phyloP scores from a whole-genome alignment of 2,113 vertebrate species.

The Chitala chitala region DNA sequence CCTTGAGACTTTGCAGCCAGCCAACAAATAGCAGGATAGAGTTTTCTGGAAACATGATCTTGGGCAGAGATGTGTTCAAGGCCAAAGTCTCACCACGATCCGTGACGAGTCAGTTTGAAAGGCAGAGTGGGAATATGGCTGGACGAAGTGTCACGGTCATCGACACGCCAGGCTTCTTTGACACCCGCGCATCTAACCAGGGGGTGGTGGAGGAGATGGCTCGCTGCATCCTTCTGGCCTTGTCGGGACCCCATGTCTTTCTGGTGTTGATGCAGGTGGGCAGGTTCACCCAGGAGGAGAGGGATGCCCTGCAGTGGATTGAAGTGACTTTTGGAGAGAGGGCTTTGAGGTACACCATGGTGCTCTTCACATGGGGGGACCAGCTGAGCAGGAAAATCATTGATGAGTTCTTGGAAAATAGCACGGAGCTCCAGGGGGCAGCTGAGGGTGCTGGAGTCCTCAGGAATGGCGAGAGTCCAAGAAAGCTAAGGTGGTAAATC shows the following conservation, averaged over 20 bases:
- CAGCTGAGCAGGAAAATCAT: conserved; percentile 37
- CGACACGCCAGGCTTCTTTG: conserved; percentile 60
- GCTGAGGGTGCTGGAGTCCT: conserved; percentile 59
- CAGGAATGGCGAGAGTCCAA: conserved; percentile 46
- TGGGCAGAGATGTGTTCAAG: conserved; percentile 50
- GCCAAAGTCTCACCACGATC: conserved; percentile 33
- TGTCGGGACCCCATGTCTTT: conserved; percentile 58
- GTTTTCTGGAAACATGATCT: conserved; percentile 62
- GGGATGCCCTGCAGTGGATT: conserved; percentile 49
- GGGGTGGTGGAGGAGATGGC: conserved; percentile 49
- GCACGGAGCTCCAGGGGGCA: conserved; percentile 52
- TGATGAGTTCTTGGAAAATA: conserved; percentile 47
- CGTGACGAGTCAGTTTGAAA: conserved; percentile 43
- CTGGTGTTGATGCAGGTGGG: conserved; percentile 54
- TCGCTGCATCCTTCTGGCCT: conserved; percentile 44
- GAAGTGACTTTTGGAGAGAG: conserved; percentile 52
- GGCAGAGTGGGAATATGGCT: not conserved
- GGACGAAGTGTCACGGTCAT: conserved; percentile 42
- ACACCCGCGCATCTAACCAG: conserved; percentile 38
- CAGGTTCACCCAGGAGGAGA: conserved; percentile 57
- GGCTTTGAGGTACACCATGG: conserved; percentile 41
- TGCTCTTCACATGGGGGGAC: conserved; percentile 55
- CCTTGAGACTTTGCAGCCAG: too few relatives aligned
- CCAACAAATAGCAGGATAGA: too few relatives aligned
- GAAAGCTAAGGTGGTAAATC: conserved; percentile 56